A percentile compares a stretch with the other conserved stretches of the same genome.
phyloP scores from a whole-genome alignment of 1,140 invertebrate genomes.

The Acarapis woodi region DNA sequence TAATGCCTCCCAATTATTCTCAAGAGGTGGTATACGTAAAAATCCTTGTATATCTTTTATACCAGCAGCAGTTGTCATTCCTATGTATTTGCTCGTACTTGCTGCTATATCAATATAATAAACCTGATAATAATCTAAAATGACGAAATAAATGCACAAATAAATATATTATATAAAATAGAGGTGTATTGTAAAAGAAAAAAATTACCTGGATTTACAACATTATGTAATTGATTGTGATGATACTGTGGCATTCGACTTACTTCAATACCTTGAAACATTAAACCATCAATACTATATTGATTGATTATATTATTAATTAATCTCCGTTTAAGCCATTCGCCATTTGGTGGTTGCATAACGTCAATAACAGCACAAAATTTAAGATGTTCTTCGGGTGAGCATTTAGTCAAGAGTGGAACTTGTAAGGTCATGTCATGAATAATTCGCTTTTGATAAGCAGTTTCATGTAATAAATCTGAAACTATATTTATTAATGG shows the following conservation, averaged over 20 bases:
- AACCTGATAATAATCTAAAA: conserved; percentile 45
- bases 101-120: conserved; percentile 20
- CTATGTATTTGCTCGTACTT: conserved; percentile 13
- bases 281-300: conserved; percentile 60
- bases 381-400: background rate
- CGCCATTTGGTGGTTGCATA: conserved; percentile 40
- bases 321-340: conserved; percentile 40
- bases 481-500: conserved; percentile 22
- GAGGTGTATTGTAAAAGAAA: too few relatives aligned
- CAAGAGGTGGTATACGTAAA: conserved; percentile 49
- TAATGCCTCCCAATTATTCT: conserved; percentile 54
- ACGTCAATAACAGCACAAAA: conserved; percentile 38
- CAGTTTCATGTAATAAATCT: conserved; percentile 8
- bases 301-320: conserved; percentile 22
- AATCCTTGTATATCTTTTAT: conserved; percentile 25
- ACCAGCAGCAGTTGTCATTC: conserved; percentile 4
- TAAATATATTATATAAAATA: too few relatives aligned
- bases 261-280: conserved; percentile 21
- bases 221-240: conserved; percentile 5
- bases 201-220: conserved; percentile 2
- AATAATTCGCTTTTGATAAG: conserved; percentile 9
- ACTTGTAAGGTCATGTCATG: conserved; percentile 9
- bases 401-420: conserved; percentile 11
- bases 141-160: too few relatives aligned
- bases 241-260: conserved; percentile 9